Percentiles rank a stretch among this genome's conserved stretches.
phyloP scores from a whole-genome alignment of 2,797 vertebrate species.

The Epinephelus malabaricus region DNA sequence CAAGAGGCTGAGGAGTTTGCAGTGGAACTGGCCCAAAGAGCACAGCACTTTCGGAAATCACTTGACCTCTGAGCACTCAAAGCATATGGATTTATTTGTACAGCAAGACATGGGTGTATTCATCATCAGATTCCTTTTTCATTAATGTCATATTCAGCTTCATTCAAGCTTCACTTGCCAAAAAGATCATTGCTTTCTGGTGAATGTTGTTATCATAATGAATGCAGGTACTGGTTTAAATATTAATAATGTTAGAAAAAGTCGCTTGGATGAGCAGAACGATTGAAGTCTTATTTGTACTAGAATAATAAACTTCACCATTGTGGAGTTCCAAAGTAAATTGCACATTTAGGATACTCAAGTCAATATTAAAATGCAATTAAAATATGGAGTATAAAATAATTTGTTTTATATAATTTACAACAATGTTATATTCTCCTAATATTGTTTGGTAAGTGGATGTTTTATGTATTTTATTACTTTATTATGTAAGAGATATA shows the following conservation, averaged over 20 bases:
- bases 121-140: background rate
- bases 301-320: background rate
- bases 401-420: slow-evolving; percentile 49
- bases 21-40: slow-evolving; percentile 86
- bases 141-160: slow-evolving; percentile 18
- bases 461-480: slow-evolving; percentile 38
- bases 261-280: background rate
- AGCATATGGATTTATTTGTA: background rate
- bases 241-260: slow-evolving; percentile 1
- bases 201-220: slow-evolving; percentile 13
- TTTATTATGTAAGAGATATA: slow-evolving; percentile 24
- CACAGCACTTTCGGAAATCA: slow-evolving; percentile 86
- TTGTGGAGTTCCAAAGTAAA: slow-evolving; percentile 19
- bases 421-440: slow-evolving; percentile 24
- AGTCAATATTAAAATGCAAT: slow-evolving; percentile 41
- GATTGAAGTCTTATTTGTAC: slow-evolving; percentile 25
- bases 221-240: slow-evolving; percentile 34
- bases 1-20: slow-evolving; percentile 85
- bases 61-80: slow-evolving; percentile 79
- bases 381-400: slow-evolving; percentile 39
- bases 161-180: slow-evolving; percentile 18
- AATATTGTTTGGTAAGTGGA: slow-evolving; percentile 40
- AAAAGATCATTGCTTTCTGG: background rate
- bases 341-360: slow-evolving; percentile 71
- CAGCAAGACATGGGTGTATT: background rate